phyloP scores from a whole-genome alignment of 2,113 vertebrate genomes.

The Natator depressus region DNA sequence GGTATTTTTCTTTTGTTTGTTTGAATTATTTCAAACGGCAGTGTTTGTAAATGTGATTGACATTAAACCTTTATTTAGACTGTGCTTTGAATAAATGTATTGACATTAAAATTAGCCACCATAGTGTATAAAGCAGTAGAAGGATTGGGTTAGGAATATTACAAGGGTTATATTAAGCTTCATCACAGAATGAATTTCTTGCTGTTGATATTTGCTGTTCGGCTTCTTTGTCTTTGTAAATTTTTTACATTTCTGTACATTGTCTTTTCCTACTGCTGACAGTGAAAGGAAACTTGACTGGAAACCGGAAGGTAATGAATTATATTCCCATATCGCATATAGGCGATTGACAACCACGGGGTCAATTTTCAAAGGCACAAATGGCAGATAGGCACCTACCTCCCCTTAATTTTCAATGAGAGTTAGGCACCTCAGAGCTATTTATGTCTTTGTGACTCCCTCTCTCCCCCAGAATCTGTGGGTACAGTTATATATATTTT shows the following conservation, averaged over 20 bases:
- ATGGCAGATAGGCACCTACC: neutral
- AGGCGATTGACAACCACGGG: neutral
- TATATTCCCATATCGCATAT: neutral
- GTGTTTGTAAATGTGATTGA: constrained; percentile 75
- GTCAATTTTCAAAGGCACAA: neutral
- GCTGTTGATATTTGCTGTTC: neutral
- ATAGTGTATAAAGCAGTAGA: constrained; percentile 54
- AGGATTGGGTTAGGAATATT: constrained; percentile 29
- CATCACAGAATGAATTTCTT: constrained; percentile 18
- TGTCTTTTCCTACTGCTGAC: constrained; percentile 9
- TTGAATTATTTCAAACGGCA: constrained; percentile 71
- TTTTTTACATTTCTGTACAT: constrained; percentile 26
- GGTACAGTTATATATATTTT: neutral
- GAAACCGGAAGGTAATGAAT: neutral
- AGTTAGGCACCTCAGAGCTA: neutral
- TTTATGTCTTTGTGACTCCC: neutral
- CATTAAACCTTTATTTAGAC: constrained; percentile 71
- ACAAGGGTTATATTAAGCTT: constrained; percentile 34
- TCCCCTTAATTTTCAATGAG: neutral
- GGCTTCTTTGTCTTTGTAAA: neutral
- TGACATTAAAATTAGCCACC: constrained; percentile 63
- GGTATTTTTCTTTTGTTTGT: constrained; percentile 59
- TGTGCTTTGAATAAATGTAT: constrained; percentile 69
- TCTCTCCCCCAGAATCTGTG: neutral
- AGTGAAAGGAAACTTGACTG: constrained; percentile 1